Evolutionary conservation across 2,888 invertebrate genomes (phyloP).

Genomic region (Epinotia demarniana): DNA sequence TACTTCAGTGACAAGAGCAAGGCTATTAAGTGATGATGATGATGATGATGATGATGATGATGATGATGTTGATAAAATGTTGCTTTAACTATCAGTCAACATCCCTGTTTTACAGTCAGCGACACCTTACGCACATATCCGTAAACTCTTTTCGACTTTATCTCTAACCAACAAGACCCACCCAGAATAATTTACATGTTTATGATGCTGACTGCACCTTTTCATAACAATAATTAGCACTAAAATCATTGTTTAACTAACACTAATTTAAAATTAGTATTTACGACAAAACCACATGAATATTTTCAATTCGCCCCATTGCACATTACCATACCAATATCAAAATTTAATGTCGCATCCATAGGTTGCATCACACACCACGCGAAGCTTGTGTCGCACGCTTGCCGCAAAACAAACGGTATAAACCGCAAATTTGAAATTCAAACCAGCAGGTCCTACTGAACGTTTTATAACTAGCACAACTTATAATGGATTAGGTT

Average conservation of each 20-base stretch:
- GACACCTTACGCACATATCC: too few relatives aligned
- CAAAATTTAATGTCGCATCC: slow-evolving; percentile 31
- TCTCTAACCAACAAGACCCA: too few relatives aligned
- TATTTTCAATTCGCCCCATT: neutral
- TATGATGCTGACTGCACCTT: too few relatives aligned
- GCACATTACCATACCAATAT: slow-evolving; percentile 39
- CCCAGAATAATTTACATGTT: too few relatives aligned
- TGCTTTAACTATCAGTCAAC: too few relatives aligned
- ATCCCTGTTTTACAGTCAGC: too few relatives aligned
- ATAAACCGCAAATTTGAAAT: slow-evolving; percentile 54
- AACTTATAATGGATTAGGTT: neutral
- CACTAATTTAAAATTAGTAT: neutral
- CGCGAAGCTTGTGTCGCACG: slow-evolving; percentile 44
- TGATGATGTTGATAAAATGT: too few relatives aligned
- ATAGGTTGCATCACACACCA: slow-evolving; percentile 42
- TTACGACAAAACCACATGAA: slow-evolving; percentile 4
- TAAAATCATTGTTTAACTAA: neutral
- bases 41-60: too few relatives aligned
- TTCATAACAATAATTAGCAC: too few relatives aligned
- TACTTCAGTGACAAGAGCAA: too few relatives aligned
- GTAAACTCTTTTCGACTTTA: too few relatives aligned
- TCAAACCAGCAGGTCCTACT: slow-evolving; percentile 49
- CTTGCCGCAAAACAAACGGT: slow-evolving; percentile 52
- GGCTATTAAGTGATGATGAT: too few relatives aligned
- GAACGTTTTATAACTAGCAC: neutral